These are phyloP conservation scores for Montipora capricornis DNA, from an alignment of 64 coral and sea anemone genomes.

Conservation along the genomic window DNA sequence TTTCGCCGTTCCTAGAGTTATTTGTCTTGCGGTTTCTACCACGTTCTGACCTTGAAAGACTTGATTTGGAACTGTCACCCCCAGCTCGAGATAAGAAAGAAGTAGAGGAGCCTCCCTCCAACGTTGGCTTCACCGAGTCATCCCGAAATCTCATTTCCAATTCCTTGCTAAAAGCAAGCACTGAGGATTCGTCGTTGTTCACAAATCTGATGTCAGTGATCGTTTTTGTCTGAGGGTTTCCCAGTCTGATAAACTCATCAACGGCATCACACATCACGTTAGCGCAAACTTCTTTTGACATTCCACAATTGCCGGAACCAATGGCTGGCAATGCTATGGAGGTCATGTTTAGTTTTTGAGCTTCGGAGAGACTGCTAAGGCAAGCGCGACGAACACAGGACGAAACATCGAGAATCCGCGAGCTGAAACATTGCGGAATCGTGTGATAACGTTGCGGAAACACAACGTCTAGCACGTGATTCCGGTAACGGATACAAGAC, in stretches of 20 bases:
- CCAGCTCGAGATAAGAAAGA: neutral
- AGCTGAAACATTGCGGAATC: no score
- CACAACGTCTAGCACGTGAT: no score
- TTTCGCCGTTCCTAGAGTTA: no score
- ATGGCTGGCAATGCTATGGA: constrained; percentile 78
- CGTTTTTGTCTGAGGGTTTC: neutral
- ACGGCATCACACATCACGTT: constrained; percentile 63
- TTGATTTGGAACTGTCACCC: no score
- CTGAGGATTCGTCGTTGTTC: constrained; percentile 56
- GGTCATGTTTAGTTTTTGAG: neutral
- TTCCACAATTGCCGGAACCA: constrained; percentile 69
- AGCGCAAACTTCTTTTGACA: constrained; percentile 80
- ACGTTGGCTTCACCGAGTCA: neutral
- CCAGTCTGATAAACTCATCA: constrained; percentile 26
- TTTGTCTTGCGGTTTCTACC: no score
- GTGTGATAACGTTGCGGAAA: no score
- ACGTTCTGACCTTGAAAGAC: no score
- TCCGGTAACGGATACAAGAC: no score
- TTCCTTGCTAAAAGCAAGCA: constrained; percentile 59
- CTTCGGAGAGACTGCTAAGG: constrained; percentile 42
- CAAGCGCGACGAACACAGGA: constrained; percentile 44
- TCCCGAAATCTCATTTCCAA: constrained; percentile 37
- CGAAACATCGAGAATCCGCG: no score
- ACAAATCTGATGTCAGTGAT: constrained; percentile 79
- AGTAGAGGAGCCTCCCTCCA: fast-evolving